These are phyloP conservation scores for Blastobasis lacticolella DNA, from an alignment of 2,888 invertebrate genomes.

Conservation along the genomic window DNA sequence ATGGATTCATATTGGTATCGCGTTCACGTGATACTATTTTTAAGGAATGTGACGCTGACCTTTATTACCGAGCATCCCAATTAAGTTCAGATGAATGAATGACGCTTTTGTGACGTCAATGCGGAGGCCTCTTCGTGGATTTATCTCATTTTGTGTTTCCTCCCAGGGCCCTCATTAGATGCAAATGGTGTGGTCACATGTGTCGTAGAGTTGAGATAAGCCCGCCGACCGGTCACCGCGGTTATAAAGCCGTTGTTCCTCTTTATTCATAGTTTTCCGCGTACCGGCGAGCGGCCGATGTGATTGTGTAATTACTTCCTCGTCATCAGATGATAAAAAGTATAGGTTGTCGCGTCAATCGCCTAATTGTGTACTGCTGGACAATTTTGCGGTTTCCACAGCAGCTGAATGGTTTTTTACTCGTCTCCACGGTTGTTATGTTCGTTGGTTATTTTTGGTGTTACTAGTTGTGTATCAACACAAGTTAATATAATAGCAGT, in stretches of 20 bases:
- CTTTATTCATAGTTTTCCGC: constrained; percentile 47
- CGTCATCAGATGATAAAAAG: constrained; percentile 36
- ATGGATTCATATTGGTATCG: too few species aligned
- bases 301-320: constrained; percentile 60
- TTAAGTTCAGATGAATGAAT: too few species aligned
- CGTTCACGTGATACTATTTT: too few species aligned
- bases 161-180: neutral
- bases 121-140: neutral
- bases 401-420: too few species aligned
- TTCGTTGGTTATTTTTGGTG: constrained; percentile 10
- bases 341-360: constrained; percentile 12
- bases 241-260: constrained; percentile 36
- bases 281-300: constrained; percentile 40
- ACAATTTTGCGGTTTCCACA: too few species aligned
- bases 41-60: too few species aligned
- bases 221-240: constrained; percentile 5
- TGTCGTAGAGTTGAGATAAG: constrained; percentile 11
- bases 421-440: too few species aligned
- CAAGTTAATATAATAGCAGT: constrained; percentile 4
- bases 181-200: neutral
- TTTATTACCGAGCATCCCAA: too few species aligned
- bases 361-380: neutral
- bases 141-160: constrained; percentile 3
- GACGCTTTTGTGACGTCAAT: too few species aligned
- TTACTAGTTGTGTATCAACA: constrained; percentile 11